Percentiles rank a stretch among this genome's conserved stretches.
Conservation (phyloP, 2,113 vertebrate species). For the Crotalus viridis region DNA sequence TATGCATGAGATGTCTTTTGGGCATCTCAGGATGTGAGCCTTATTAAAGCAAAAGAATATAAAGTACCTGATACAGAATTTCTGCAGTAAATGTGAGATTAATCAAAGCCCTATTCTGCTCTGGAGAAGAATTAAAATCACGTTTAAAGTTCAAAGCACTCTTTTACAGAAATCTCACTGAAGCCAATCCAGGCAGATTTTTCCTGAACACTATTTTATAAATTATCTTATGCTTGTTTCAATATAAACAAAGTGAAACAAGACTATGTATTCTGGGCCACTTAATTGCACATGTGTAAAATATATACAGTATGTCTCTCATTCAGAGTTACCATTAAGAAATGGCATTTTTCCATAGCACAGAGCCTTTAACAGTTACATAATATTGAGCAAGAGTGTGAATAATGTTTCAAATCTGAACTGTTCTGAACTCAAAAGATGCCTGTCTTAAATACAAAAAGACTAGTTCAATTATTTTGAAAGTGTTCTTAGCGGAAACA, state of each 20-base stretch:
- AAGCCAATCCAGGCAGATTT: not conserved
- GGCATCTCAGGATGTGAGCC: not conserved
- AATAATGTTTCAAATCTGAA: not conserved
- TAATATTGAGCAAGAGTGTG: not conserved
- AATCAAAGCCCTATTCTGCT: not conserved
- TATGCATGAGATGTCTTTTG: not conserved
- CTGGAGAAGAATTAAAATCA: not conserved
- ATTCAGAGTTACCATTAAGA: not conserved
- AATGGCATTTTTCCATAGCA: not conserved
- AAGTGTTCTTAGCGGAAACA: not conserved
- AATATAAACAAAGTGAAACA: not conserved
- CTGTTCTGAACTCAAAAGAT: not conserved
- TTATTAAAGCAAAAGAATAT: not conserved
- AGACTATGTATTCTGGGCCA: not conserved
- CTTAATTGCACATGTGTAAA: not conserved
- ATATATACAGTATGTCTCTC: not conserved
- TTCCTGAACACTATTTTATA: not conserved
- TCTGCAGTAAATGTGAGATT: not conserved
- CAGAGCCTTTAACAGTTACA: not conserved
- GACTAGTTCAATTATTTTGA: not conserved
- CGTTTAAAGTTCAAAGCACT: not conserved
- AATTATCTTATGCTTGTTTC: not conserved
- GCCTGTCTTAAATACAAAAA: not conserved
- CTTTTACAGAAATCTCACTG: rapidly evolving
- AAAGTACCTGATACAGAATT: not conserved